Percentiles rank a stretch among this genome's conserved stretches.
These are phyloP conservation scores for Lagopus leucura DNA, from an alignment of 2,113 vertebrate genomes.

Conservation along the genomic window DNA sequence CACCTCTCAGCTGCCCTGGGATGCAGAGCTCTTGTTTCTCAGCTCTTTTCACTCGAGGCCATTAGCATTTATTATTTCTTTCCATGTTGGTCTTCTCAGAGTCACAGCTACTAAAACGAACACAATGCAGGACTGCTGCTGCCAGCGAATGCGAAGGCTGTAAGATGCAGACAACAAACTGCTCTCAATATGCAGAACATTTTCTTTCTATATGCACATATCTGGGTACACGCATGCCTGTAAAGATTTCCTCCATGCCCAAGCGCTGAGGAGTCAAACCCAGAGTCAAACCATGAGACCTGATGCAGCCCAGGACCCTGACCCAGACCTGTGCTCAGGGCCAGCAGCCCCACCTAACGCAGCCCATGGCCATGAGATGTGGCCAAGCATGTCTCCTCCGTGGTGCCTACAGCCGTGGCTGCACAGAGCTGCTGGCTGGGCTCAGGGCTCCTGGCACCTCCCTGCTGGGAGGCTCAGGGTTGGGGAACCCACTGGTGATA, in stretches of 20 bases:
- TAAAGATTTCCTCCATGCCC: accelerated
- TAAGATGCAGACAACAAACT: background rate
- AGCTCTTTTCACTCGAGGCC: background rate
- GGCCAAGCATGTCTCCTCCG: background rate
- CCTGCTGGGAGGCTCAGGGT: background rate
- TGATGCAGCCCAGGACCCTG: background rate
- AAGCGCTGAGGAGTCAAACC: background rate
- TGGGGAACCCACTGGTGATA: background rate
- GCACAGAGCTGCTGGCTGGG: background rate
- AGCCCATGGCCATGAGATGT: accelerated
- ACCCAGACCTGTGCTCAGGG: accelerated
- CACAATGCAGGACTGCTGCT: background rate
- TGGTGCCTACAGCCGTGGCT: accelerated
- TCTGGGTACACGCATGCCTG: background rate
- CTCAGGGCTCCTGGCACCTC: background rate
- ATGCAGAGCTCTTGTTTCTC: background rate
- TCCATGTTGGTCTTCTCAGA: accelerated
- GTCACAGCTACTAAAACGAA: accelerated
- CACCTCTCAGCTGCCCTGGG: background rate
- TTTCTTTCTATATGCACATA: accelerated
- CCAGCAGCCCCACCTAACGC: background rate
- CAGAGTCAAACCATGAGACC: accelerated
- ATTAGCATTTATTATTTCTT: background rate
- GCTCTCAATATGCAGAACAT: accelerated
- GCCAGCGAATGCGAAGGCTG: accelerated